Evolutionary conservation across 1,140 invertebrate genomes (phyloP).

Genomic region (Venustaconcha ellipsiformis): DNA sequence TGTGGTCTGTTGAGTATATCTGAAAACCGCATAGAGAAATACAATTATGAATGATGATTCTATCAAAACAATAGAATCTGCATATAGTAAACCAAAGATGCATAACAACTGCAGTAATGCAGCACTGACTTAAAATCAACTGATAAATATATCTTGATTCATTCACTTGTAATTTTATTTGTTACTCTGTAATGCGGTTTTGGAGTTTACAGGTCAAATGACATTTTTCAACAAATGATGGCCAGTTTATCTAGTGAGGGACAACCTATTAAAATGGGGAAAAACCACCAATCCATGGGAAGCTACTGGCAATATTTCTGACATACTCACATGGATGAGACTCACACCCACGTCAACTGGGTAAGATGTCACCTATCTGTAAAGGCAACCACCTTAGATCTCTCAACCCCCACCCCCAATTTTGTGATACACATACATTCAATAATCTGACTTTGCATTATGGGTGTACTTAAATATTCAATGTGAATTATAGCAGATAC

Average conservation of each 20-base stretch:
- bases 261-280: neutral
- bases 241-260: too few species aligned
- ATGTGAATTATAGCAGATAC: too few species aligned
- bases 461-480: too few species aligned
- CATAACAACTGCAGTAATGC: too few species aligned
- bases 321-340: too few species aligned
- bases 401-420: neutral
- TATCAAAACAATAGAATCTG: too few species aligned
- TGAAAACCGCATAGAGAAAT: slow-evolving; percentile 67
- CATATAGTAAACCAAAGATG: too few species aligned
- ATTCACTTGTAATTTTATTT: too few species aligned
- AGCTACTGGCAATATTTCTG: too few species aligned
- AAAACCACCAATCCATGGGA: neutral
- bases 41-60: too few species aligned
- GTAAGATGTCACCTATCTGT: neutral
- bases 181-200: neutral
- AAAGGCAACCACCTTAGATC: neutral
- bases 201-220: neutral
- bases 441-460: neutral
- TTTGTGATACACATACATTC: neutral
- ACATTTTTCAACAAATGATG: neutral
- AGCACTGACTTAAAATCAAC: too few species aligned
- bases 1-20: slow-evolving; percentile 91
- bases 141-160: too few species aligned
- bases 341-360: neutral